Base-by-base conservation (phyloP, 2,888 invertebrate species). In the Entomobrya proxima region DNA sequence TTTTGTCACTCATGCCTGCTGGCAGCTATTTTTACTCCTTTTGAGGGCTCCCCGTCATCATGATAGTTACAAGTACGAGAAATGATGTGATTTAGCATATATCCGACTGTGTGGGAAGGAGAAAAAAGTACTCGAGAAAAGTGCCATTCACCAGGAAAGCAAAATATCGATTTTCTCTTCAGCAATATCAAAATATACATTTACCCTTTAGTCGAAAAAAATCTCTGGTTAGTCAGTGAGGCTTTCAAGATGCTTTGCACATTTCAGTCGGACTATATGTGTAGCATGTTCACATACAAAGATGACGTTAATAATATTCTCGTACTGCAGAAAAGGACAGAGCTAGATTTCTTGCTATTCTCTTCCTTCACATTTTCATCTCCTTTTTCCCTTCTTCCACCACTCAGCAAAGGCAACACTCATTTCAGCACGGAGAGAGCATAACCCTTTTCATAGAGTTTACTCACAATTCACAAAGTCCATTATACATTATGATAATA, bases 81-180 rank as follows among this genome's bases (percentile, higher is more conserved):
- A 74, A 50, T 40, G 74, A 67, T 67, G 30, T 37, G 52, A 83
- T 83, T 75, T 83, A 75, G 76, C 76, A 75, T 76, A 40, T 67
- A 83, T 76, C 30, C 32, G 76, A 83, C 67, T 67, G 76, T 67
- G 82, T 50, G 64, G 69, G 64, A 24, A 30, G 83, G 55, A 32
- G 30, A 55, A 50, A 76, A 50, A 81, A 81, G 81, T 74, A 82
- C 76, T 82, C 76, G 61, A 64, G 27, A 69, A 85, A 83, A 85
- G 78, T 78, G 84, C 84, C 84, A 85, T 85, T 78, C 61, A 77
- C 67, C 72, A 78, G 84, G 84, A 85, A 85, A 50, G 77, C 9
- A 78, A 74, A 74, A 85, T 85, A 85, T 85, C 84, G 84, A 85
- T 85, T 85, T 85, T 85, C 40, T 74, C 61, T 74, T 74, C 18